Base-by-base conservation (phyloP, 1,140 invertebrate species). In the Trichonephila clavipes region DNA sequence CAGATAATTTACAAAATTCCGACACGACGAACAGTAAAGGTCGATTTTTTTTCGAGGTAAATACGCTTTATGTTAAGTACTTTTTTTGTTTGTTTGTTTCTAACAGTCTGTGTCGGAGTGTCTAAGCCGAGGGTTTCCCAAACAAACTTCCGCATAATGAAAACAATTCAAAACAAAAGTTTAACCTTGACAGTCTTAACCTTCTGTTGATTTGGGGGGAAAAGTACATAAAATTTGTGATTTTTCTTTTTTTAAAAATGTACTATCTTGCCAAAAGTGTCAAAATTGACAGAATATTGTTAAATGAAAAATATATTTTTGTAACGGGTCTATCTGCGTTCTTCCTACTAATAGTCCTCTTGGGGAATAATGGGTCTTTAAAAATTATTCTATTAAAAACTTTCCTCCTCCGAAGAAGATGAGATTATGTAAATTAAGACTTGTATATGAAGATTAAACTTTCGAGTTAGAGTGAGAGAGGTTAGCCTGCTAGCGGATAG, bases 1-100 rank as follows among this genome's bases (percentile, higher is more conserved):
- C 87, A 72, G 64, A 69, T 51, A 34, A 5, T 4, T 12, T 19
- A 58, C 34, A 69, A 59, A 58, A 24, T n/a, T 85, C 58, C 19
- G 51, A 85, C 82, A 59, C 44, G 51, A 59, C 21, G 44, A 85
- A 19, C 82, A 85, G 51, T 59, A 59, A 85, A 85, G 51, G 51
- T 59, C 58, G 21, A 69, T 19, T 69, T 69, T 69, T 69, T 69
- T 51, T 10, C 51, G 51, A 51, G 51, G 51, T 8, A 51, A 51
- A 51, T 51, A 51, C 51, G 51, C 51, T 51, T 51, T 51, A 51
- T 51, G 51, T 51, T 51, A 10, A 10, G 0, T 51, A 7, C 10
- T 51, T 51, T 51, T 51, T 51, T 51, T 51, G 1, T 51, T 51
- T 51, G 1, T 28, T 77, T 28, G 3, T 34, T 77, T 18, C 4